phyloP scores from a whole-genome alignment of 92 coral and sea anemone genomes.

The Palythoa grandis region DNA sequence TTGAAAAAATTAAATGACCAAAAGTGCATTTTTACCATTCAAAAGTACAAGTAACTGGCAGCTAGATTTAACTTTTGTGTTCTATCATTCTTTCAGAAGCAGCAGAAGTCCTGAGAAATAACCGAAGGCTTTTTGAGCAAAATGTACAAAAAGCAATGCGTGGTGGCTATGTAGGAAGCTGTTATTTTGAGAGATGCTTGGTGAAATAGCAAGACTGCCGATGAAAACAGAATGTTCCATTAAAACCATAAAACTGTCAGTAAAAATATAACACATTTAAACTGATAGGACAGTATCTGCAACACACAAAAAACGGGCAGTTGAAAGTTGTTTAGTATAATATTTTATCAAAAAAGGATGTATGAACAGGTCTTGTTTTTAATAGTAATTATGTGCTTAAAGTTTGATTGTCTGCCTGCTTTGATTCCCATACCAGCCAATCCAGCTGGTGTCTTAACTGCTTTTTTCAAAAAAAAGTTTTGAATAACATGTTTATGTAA shows the following conservation, averaged over 20 bases:
- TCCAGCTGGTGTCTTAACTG: too few relatives aligned
- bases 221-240: not conserved
- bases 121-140: slow-evolving; percentile 97
- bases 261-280: not conserved
- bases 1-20: not conserved
- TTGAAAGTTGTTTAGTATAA: not conserved
- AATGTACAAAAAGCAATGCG: slow-evolving; percentile 98
- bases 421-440: too few relatives aligned
- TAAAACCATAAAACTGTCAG: not conserved
- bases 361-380: not conserved
- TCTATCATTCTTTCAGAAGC: slow-evolving; percentile 71
- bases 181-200: slow-evolving; percentile 91
- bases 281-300: not conserved
- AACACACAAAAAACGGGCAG: not conserved
- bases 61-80: not conserved
- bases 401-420: too few relatives aligned
- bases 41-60: too few relatives aligned
- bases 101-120: slow-evolving; percentile 92
- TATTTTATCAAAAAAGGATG: not conserved
- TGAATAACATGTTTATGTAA: too few relatives aligned
- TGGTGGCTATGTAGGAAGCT: slow-evolving; percentile 95
- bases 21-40: not conserved
- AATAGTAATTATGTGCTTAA: not conserved
- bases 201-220: slow-evolving; percentile 55
- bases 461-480: too few relatives aligned